A percentile compares a stretch with the other conserved stretches of the same genome.
Conservation (phyloP, 2,113 vertebrate species). For the Heptranchias perlo region DNA sequence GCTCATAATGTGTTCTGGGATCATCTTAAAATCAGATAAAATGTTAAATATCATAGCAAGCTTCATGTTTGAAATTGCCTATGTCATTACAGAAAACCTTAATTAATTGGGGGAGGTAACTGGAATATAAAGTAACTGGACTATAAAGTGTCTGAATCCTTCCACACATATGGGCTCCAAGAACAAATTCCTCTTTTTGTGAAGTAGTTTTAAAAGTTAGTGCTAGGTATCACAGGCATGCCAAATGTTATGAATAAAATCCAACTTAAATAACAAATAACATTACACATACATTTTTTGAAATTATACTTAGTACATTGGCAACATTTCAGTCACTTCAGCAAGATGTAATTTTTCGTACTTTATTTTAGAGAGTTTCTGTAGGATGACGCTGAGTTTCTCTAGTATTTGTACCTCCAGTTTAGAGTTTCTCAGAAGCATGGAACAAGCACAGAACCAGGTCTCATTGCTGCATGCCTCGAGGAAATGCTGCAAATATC, state of each 20-base stretch:
- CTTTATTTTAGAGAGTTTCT: slow-evolving; percentile 86
- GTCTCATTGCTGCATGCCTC: slow-evolving; percentile 71
- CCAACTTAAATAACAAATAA: not conserved
- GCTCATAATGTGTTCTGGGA: not conserved
- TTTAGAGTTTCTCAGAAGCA: slow-evolving; percentile 66
- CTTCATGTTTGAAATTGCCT: not conserved
- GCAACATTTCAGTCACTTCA: not conserved
- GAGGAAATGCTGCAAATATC: slow-evolving; percentile 64
- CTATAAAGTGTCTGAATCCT: not conserved
- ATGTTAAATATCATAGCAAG: not conserved
- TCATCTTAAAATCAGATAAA: not conserved
- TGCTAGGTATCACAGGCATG: not conserved
- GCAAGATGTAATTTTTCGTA: slow-evolving; percentile 48
- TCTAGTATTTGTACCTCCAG: slow-evolving; percentile 66
- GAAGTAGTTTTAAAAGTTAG: not conserved
- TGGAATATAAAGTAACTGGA: not conserved
- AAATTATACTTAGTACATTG: slow-evolving; percentile 2
- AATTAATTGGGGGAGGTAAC: not conserved
- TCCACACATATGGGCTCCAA: not conserved
- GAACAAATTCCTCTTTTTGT: not conserved
- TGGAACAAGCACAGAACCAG: slow-evolving; percentile 70
- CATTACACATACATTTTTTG: not conserved
- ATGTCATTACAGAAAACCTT: not conserved
- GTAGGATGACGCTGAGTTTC: slow-evolving; percentile 78
- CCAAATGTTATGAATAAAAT: not conserved